Evolutionary conservation across 2,113 vertebrate species (phyloP), one percentile per base, ranked within the genome.

Genomic region (Chloebia gouldiae): DNA sequence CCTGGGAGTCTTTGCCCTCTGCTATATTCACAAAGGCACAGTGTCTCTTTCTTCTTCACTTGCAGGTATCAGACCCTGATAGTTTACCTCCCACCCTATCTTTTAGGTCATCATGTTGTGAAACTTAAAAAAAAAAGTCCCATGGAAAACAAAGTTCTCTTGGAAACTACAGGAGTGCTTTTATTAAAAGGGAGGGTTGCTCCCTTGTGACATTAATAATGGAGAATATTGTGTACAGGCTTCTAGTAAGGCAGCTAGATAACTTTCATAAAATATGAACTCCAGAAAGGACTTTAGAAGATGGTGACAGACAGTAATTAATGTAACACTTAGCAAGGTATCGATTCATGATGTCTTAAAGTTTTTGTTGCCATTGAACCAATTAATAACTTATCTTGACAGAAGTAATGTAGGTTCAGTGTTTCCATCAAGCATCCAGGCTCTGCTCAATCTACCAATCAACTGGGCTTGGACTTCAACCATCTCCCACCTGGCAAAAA

Each of bases 261-360:
- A 95, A 91, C 75, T 93, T 64, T 64, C 42, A 39, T 92, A 92
- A 94, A 77, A 56, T 81, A 78, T 23, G 85, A 96, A 89, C 77
- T 96, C 88, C 73, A 95, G 96, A 95, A 96, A 86, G 93, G 88
- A 70, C 72, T 96, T 95, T 47, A 82, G 90, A 87, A 95, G 86
- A 91, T 87, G 90, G 93, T 96, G 96, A 96, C 75, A 97, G 94
- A 81, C 78, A 71, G 79, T 92, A 97, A 97, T 97, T 97, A 97
- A 96, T 97, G 93, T 96, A 97, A 90, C 78, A 96, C 94, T 97
- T 97, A 97, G 81, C 92, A 92, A 96, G 70, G 51, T 95, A 97
- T 96, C 3, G 68, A 97, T 96, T 98, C 61, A 84, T 17, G 28
- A 70, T 88, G 86, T 94, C 93, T 95, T 96, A 92, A 96, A 91